phyloP scores from a whole-genome alignment of 2,888 invertebrate species.

The Nephrotoma appendiculata region DNA sequence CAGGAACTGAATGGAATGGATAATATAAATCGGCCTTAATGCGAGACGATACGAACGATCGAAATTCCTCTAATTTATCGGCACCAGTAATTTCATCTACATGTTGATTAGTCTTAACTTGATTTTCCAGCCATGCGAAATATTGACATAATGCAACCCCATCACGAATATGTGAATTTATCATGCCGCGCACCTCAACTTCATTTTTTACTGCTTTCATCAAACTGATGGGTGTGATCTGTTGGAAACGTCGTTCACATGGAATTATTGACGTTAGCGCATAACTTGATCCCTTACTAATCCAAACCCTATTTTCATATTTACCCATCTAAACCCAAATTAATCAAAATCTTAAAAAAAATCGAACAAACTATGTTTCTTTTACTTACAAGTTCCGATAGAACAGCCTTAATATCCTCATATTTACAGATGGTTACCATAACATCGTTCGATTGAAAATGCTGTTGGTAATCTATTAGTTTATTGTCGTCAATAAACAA shows the following conservation, averaged over 20 bases:
- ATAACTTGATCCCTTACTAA: constrained; percentile 39
- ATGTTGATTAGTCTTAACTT: constrained; percentile 38
- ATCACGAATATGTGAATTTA: constrained; percentile 70
- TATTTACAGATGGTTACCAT: constrained; percentile 39
- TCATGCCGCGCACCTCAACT: constrained; percentile 67
- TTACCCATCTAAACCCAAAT: constrained; percentile 1
- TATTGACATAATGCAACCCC: constrained; percentile 78
- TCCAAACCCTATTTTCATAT: constrained; percentile 36
- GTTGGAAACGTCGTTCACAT: constrained; percentile 20
- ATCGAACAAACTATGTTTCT: neutral
- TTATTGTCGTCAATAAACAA: constrained; percentile 49
- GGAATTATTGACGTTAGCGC: constrained; percentile 31
- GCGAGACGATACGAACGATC: constrained; percentile 35
- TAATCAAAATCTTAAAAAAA: neutral
- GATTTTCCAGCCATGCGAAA: constrained; percentile 73
- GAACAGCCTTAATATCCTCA: constrained; percentile 34
- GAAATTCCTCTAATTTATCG: constrained; percentile 53
- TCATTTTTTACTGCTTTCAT: constrained; percentile 83
- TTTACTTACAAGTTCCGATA: constrained; percentile 27
- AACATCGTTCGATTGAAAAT: constrained; percentile 41
- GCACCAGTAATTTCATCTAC: constrained; percentile 73
- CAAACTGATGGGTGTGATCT: constrained; percentile 55
- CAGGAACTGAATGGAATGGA: too few relatives aligned
- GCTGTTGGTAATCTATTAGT: constrained; percentile 37
- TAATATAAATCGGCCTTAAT: too few relatives aligned